Evolutionary conservation across 2,888 invertebrate species (phyloP).

Genomic region (Caenorhabditis afra): DNA sequence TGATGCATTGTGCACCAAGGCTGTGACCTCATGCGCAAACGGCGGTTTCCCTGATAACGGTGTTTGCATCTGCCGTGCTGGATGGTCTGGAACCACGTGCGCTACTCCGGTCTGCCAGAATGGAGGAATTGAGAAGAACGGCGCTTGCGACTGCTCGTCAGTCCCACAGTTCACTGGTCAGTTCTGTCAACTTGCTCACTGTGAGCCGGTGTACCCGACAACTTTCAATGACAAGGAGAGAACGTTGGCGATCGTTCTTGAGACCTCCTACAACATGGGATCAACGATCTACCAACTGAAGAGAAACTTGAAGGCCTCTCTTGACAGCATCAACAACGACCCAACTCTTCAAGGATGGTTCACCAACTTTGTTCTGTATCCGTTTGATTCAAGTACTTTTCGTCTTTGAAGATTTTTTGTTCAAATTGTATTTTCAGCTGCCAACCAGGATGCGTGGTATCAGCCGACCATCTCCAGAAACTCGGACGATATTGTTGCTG

Average conservation of each 20-base stretch:
- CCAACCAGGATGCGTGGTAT: conserved; percentile 69
- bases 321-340: conserved; percentile 61
- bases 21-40: conserved; percentile 65
- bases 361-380: conserved; percentile 71
- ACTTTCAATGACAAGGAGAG: conserved; percentile 66
- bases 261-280: conserved; percentile 72
- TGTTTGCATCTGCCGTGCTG: conserved; percentile 69
- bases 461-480: conserved; percentile 50
- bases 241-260: conserved; percentile 71
- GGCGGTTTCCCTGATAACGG: conserved; percentile 72
- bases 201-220: conserved; percentile 72
- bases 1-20: conserved; percentile 66
- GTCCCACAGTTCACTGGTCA: conserved; percentile 67
- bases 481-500: conserved; percentile 67
- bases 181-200: conserved; percentile 71
- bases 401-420: neutral
- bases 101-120: conserved; percentile 71
- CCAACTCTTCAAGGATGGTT: conserved; percentile 71
- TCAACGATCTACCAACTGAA: conserved; percentile 66
- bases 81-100: conserved; percentile 68
- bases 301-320: conserved; percentile 61
- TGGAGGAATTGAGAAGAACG: conserved; percentile 62
- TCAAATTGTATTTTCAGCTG: conserved; percentile 55
- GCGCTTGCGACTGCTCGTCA: conserved; percentile 62
- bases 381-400: conserved; percentile 73